phyloP scores from a whole-genome alignment of 2,113 vertebrate species.

The Cynocephalus volans region DNA sequence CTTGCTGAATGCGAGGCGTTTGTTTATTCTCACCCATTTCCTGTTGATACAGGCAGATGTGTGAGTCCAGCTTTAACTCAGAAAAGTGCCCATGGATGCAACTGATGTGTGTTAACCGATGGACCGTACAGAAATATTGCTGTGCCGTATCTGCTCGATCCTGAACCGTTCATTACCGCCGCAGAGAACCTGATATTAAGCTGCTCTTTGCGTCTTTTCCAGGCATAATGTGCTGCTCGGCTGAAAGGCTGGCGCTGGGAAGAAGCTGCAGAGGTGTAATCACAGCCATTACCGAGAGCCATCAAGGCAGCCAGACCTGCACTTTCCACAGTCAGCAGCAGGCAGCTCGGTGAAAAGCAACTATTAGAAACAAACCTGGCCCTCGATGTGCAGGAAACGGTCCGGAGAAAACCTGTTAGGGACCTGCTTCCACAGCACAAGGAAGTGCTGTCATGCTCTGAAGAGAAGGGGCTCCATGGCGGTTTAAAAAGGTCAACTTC shows the following conservation, averaged over 20 bases:
- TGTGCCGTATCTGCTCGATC: constrained; percentile 86
- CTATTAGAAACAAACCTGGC: constrained; percentile 87
- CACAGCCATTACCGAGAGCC: constrained; percentile 90
- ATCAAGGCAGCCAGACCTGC: constrained; percentile 89
- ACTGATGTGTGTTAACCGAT: constrained; percentile 81
- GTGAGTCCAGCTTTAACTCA: constrained; percentile 75
- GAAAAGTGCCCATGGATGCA: constrained; percentile 54
- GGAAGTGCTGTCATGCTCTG: constrained; percentile 69
- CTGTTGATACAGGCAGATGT: constrained; percentile 50
- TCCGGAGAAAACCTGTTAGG: constrained; percentile 85
- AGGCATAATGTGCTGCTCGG: constrained; percentile 88
- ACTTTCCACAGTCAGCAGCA: constrained; percentile 89
- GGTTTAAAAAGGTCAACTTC: constrained; percentile 81
- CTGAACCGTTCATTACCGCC: constrained; percentile 89
- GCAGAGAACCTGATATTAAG: constrained; percentile 90
- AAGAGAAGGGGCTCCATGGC: constrained; percentile 61
- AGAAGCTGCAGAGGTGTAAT: constrained; percentile 90
- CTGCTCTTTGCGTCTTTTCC: constrained; percentile 90
- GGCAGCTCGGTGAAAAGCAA: constrained; percentile 88
- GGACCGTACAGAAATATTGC: constrained; percentile 84
- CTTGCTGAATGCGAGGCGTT: neutral
- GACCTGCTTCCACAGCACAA: constrained; percentile 76
- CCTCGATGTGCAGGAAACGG: constrained; percentile 83
- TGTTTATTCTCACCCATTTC: constrained; percentile 41
- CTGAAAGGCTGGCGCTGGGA: constrained; percentile 89